Conservation (phyloP, 1,140 invertebrate species). For the Dreissena polymorpha region DNA sequence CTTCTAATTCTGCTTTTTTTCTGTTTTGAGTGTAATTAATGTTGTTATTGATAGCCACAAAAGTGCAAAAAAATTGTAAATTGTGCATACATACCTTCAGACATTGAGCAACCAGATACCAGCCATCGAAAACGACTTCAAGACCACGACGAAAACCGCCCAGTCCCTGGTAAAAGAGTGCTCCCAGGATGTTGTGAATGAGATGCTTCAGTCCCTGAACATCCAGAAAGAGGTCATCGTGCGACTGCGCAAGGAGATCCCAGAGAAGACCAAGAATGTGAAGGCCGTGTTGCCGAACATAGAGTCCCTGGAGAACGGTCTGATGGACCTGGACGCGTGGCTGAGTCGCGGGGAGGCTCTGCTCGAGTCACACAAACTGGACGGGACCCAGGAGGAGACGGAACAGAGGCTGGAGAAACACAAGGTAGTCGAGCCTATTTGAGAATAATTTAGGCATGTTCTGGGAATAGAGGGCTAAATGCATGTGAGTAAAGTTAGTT, state of each 20-base stretch:
- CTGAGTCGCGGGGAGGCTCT: conserved; percentile 90
- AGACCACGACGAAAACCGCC: conserved; percentile 93
- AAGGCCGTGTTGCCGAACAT: conserved; percentile 89
- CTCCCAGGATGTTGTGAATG: conserved; percentile 93
- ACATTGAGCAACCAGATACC: conserved; percentile 90
- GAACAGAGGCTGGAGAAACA: conserved; percentile 89
- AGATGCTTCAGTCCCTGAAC: conserved; percentile 93
- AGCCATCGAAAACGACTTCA: conserved; percentile 93
- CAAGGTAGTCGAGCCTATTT: conserved; percentile 81
- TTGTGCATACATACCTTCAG: conserved; percentile 55
- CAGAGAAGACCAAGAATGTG: conserved; percentile 73
- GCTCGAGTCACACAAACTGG: conserved; percentile 83
- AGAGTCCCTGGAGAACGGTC: conserved; percentile 92
- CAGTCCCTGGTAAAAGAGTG: conserved; percentile 94
- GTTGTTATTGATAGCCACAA: not conserved
- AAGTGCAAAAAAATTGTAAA: no score
- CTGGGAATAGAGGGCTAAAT: no score
- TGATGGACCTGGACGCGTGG: conserved; percentile 92
- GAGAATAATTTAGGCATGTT: no score
- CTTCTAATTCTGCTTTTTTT: not conserved
- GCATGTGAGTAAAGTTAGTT: no score
- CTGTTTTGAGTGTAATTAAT: not conserved
- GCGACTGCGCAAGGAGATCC: conserved; percentile 85
- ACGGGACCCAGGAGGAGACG: conserved; percentile 87
- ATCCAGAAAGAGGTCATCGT: conserved; percentile 91